Base-by-base conservation (phyloP, 2,113 vertebrate species). In the Engraulis encrasicolus region DNA sequence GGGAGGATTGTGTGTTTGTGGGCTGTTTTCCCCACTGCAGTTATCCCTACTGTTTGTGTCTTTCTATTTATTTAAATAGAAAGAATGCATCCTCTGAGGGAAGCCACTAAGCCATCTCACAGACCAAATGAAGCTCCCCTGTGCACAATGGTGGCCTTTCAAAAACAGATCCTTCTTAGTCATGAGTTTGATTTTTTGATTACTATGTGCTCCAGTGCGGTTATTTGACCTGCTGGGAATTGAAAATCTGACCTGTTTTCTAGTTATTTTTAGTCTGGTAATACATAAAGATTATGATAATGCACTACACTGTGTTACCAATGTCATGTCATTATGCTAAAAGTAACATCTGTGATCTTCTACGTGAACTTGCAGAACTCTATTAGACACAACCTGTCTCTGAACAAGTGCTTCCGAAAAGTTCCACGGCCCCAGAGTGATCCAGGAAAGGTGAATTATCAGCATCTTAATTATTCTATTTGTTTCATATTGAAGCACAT, bases 341-440 rank as follows among this genome's bases (percentile, higher is more conserved):
- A 23, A 74, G 23, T 74, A 27, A 71, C 23, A 34, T 34, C 12
- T 27, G 14, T 81, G 14, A 87, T 81, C 18, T 81, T 6, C 52
- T 58, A 74, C 7, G 80, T 15, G 89, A 85, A 88, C 88, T 20
- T 80, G 61, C 93, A 99, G 98, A 99, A 99, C 91, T 99, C 98
- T 84, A 99, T 99, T 90, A 96, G 98, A 17, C 98, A 99, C 86
- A 99, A 99, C 89, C 95, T 99, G 81, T 99, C 98, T 19, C 96
- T 99, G 77, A 99, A 99, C 91, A 99, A 99, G 92, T 99, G 97
- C 92, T 99, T 99, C 94, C 95, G 97, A 90, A 99, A 99, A 92
- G 96, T 99, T 90, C 98, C 98, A 89, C 96, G 98, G 74, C 98
- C 98, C 0, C 96, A 97, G 80, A 98, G 93, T 45, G 97, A 99